These are phyloP conservation scores for Eutolmus rufibarbis DNA, from an alignment of 2,888 invertebrate species.

Conservation along the genomic window DNA sequence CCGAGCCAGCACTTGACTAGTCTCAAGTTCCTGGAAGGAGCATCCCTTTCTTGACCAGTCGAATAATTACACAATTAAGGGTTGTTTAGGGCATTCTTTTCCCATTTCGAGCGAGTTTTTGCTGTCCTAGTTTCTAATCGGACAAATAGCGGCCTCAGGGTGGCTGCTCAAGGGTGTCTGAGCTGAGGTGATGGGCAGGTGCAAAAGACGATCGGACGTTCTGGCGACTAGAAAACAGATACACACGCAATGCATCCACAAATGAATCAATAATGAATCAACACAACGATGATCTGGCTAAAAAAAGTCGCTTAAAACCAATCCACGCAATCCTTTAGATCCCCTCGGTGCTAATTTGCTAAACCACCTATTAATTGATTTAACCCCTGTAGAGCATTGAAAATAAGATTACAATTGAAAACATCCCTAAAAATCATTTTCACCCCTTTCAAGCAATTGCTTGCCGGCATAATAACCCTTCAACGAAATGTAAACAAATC, in stretches of 20 bases:
- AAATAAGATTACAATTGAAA: neutral
- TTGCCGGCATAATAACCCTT: neutral
- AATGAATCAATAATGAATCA: neutral
- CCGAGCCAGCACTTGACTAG: neutral
- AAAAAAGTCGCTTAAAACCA: neutral
- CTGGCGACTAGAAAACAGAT: neutral
- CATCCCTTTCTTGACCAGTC: constrained; percentile 7
- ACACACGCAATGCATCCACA: neutral
- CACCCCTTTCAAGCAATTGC: neutral
- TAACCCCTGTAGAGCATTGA: neutral
- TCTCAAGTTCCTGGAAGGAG: neutral
- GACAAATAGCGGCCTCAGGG: neutral
- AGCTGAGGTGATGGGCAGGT: neutral
- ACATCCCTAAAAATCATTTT: neutral
- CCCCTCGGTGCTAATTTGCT: neutral
- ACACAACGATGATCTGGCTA: neutral
- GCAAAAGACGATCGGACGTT: neutral
- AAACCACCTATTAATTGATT: neutral
- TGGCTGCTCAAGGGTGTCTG: constrained; percentile 8
- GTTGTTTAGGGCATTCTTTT: constrained; percentile 18
- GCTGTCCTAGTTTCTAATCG: neutral
- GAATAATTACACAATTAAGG: constrained; percentile 34
- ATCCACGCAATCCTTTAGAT: neutral
- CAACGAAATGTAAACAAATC: neutral
- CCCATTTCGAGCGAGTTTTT: neutral